Evolutionary conservation across 1,140 invertebrate genomes (phyloP).

Genomic region (Drosophila simulans): DNA sequence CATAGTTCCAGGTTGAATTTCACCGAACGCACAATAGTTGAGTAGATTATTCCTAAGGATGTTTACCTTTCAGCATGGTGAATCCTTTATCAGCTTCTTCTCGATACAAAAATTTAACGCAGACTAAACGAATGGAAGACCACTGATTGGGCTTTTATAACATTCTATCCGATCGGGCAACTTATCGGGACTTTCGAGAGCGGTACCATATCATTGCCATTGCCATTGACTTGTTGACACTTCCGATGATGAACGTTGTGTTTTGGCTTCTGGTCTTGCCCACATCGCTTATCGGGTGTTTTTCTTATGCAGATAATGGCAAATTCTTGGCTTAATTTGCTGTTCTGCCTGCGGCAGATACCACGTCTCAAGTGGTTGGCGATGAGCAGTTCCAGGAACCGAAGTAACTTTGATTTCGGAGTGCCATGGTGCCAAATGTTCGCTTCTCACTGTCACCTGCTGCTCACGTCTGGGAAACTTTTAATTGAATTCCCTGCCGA

Average conservation of each 20-base stretch:
- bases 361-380: constrained; percentile 42
- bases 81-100: constrained; percentile 17
- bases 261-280: constrained; percentile 34
- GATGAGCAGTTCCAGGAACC: constrained; percentile 48
- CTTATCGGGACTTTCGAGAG: constrained; percentile 52
- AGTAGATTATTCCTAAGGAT: background rate
- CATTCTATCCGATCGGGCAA: constrained; percentile 30
- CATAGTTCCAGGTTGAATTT: background rate
- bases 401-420: constrained; percentile 7
- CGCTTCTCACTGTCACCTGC: constrained; percentile 12
- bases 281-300: constrained; percentile 47
- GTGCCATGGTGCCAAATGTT: constrained; percentile 6
- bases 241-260: constrained; percentile 34
- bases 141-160: constrained; percentile 52
- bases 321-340: constrained; percentile 50
- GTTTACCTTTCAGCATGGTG: constrained; percentile 63
- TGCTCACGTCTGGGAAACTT: constrained; percentile 52
- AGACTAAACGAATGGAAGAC: constrained; percentile 50
- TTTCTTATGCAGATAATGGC: constrained; percentile 36
- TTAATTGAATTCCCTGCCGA: constrained; percentile 72
- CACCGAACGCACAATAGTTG: background rate
- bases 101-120: constrained; percentile 33
- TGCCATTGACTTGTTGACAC: constrained; percentile 47
- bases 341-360: constrained; percentile 31
- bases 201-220: constrained; percentile 44